Evolutionary conservation across 2,888 invertebrate species (phyloP).

Genomic region (Himalopsyche anomala): DNA sequence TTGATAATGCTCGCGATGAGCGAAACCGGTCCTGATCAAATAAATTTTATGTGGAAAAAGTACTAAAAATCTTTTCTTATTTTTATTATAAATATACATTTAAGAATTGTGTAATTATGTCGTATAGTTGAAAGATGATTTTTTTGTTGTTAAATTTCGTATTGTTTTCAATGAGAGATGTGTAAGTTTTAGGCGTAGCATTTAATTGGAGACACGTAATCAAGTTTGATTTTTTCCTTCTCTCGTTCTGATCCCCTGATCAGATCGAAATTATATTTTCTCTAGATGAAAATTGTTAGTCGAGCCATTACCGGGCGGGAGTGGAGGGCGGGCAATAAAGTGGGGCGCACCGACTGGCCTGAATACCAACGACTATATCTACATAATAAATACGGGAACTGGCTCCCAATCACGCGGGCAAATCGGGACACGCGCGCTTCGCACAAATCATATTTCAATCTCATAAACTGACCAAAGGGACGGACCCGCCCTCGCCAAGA

Average conservation of each 20-base stretch:
- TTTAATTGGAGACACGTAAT: no score
- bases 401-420: constrained; percentile 64
- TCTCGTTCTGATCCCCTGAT: constrained; percentile 13
- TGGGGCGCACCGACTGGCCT: constrained; percentile 55
- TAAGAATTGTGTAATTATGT: no score
- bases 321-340: constrained; percentile 50
- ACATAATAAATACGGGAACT: constrained; percentile 63
- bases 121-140: no score
- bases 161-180: no score
- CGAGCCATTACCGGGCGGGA: constrained; percentile 37
- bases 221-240: background rate
- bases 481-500: constrained; percentile 52
- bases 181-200: no score
- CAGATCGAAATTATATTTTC: constrained; percentile 56
- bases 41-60: no score
- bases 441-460: constrained; percentile 66
- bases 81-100: no score
- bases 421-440: constrained; percentile 64
- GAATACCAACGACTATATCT: constrained; percentile 65
- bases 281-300: constrained; percentile 49
- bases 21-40: no score
- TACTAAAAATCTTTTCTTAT: no score
- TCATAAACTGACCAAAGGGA: constrained; percentile 66
- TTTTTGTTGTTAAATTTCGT: no score
- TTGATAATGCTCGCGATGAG: no score